A percentile compares a stretch with the other conserved stretches of the same genome.
phyloP scores from a whole-genome alignment of 2,113 vertebrate genomes.

The Columbina picui region DNA sequence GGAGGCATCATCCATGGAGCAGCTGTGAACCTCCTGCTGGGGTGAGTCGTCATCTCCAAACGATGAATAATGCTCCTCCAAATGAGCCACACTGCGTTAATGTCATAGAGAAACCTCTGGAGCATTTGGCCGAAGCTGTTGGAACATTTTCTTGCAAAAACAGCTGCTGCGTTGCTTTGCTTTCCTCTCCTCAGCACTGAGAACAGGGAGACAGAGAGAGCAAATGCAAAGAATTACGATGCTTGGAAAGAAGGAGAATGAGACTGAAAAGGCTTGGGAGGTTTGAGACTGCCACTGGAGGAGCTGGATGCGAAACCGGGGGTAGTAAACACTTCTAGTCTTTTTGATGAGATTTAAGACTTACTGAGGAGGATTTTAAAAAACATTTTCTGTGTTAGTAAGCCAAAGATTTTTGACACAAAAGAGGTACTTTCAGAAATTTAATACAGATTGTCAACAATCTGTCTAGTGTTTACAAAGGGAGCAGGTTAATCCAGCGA shows the following conservation, averaged over 20 bases:
- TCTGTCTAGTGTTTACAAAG: neutral
- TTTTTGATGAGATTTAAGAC: neutral
- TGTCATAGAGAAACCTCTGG: neutral
- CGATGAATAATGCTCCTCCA: neutral
- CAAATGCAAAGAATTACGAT: rapidly evolving
- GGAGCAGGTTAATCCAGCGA: neutral
- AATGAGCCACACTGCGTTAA: rapidly evolving
- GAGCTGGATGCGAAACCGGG: neutral
- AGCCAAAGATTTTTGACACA: neutral
- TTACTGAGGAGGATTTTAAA: neutral
- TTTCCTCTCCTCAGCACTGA: neutral
- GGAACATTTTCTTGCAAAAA: neutral
- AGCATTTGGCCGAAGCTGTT: neutral
- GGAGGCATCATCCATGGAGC: rapidly evolving
- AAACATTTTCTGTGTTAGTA: neutral
- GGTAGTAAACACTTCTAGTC: neutral
- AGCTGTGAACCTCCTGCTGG: neutral
- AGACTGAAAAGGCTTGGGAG: neutral
- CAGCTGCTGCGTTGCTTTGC: neutral
- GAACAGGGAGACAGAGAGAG: neutral
- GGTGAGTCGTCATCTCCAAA: rapidly evolving
- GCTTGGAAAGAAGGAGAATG: neutral
- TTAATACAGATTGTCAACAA: neutral
- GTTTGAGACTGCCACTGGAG: neutral
- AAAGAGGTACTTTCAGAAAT: neutral